phyloP scores from a whole-genome alignment of 2,888 invertebrate genomes.

The Argyra leucocephala region DNA sequence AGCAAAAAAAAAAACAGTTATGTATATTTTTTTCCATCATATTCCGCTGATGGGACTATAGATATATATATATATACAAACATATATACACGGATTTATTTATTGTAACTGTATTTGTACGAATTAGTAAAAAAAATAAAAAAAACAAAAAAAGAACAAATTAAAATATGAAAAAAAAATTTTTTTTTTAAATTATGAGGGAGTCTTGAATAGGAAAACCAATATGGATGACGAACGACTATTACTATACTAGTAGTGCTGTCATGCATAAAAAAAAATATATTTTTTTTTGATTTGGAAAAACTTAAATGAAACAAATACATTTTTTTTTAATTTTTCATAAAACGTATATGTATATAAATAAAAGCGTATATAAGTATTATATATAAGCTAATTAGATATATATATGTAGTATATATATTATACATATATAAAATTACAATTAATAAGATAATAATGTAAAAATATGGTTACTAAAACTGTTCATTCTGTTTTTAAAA shows the following conservation, averaged over 20 bases:
- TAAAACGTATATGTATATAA: no score
- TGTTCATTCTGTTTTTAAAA: no score
- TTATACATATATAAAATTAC: no score
- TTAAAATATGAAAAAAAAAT: no score
- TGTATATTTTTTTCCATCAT: neutral
- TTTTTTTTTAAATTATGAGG: neutral
- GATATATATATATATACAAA: neutral
- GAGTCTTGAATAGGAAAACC: slow-evolving; percentile 1
- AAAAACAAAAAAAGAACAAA: neutral
- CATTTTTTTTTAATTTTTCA: no score
- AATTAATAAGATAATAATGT: no score
- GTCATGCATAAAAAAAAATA: neutral
- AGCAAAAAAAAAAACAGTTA: neutral
- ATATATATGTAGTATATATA: no score
- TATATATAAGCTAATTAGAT: no score
- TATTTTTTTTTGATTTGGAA: no score
- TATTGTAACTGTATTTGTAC: neutral
- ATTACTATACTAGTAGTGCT: neutral
- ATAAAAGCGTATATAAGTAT: no score
- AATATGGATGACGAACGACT: slow-evolving; percentile 6
- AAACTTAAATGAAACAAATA: no score
- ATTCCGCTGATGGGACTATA: neutral
- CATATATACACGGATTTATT: neutral
- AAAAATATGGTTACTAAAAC: no score
- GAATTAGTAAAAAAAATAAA: neutral